Percentiles rank a stretch among this genome's conserved stretches.
Conservation (phyloP, 2,113 vertebrate genomes). For the Spea multiplicata region DNA sequence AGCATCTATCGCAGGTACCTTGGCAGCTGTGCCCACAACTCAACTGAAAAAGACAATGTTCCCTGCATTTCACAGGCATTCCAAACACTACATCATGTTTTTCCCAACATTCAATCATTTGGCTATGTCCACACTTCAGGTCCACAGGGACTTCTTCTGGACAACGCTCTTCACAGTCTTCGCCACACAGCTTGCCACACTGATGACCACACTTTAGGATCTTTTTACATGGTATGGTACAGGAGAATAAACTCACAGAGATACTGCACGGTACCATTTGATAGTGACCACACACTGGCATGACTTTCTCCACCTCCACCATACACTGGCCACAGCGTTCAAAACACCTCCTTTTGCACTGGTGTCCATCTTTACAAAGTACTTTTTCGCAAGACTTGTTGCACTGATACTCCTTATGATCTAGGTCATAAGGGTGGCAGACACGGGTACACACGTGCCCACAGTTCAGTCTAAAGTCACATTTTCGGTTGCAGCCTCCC, state of each 20-base stretch:
- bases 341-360: conserved; percentile 69
- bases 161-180: conserved; percentile 66
- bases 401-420: conserved; percentile 79
- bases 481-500: conserved; percentile 84
- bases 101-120: conserved; percentile 66
- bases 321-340: conserved; percentile 71
- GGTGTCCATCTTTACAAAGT: conserved; percentile 76
- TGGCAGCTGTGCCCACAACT: conserved; percentile 80
- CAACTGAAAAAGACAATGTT: conserved; percentile 63
- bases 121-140: conserved; percentile 77
- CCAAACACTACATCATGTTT: conserved; percentile 42
- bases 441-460: conserved; percentile 84
- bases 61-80: conserved; percentile 59
- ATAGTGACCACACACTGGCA: conserved; percentile 74
- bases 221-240: conserved; percentile 72
- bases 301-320: conserved; percentile 70
- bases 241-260: conserved; percentile 64
- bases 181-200: conserved; percentile 72
- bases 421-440: conserved; percentile 84
- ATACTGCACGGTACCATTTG: conserved; percentile 83
- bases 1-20: conserved; percentile 78
- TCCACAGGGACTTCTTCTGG: conserved; percentile 55
- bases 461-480: conserved; percentile 81
- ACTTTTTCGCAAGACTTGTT: conserved; percentile 77
- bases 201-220: conserved; percentile 73